Conservation (phyloP, 2,888 invertebrate species). For the Cordylochernes scorpioides region DNA sequence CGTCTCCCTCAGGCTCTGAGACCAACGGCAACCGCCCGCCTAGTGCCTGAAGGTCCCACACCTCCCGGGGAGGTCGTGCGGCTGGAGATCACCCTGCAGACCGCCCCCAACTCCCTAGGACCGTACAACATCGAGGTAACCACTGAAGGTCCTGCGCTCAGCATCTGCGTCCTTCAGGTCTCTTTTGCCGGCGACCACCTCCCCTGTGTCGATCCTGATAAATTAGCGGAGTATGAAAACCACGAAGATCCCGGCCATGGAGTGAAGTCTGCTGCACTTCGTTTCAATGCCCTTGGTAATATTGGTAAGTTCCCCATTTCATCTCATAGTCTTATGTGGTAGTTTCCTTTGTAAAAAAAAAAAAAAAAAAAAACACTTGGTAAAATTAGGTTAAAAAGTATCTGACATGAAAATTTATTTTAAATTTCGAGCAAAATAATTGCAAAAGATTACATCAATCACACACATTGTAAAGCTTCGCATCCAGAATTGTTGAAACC, state of each 20-base stretch:
- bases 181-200: conserved; percentile 12
- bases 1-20: too few species aligned
- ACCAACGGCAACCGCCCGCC: too few species aligned
- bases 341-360: too few species aligned
- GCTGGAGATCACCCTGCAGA: conserved; percentile 10
- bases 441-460: too few species aligned
- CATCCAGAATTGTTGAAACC: too few species aligned
- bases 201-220: conserved; percentile 11
- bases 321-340: too few species aligned
- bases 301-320: conserved; percentile 13
- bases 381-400: too few species aligned
- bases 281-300: conserved; percentile 12
- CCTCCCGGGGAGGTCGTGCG: conserved; percentile 12
- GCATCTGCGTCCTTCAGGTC: conserved; percentile 13
- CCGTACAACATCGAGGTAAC: conserved; percentile 10
- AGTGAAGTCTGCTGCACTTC: conserved; percentile 9
- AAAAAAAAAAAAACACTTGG: too few species aligned
- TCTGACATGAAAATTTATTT: too few species aligned
- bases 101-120: conserved; percentile 12
- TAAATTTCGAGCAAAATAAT: too few species aligned
- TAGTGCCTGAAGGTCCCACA: too few species aligned
- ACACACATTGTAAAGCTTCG: too few species aligned
- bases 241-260: conserved; percentile 10
- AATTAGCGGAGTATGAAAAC: conserved; percentile 9
- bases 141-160: conserved; percentile 8